phyloP scores from a whole-genome alignment of 2,888 invertebrate species.

The Drosophila infuscata region DNA sequence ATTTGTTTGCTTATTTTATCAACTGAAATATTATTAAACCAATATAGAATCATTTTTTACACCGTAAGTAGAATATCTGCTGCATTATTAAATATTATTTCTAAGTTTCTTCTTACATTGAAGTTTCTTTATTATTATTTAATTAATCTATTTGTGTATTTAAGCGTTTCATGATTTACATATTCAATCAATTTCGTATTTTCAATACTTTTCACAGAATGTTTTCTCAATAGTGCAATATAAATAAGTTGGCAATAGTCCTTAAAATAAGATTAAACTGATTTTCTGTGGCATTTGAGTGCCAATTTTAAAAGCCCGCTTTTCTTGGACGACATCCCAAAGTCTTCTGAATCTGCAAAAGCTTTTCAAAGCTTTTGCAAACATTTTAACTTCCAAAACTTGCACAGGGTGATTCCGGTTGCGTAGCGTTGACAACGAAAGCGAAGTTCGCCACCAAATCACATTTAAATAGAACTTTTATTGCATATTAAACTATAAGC shows the following conservation, averaged over 20 bases:
- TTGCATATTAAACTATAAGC: background rate
- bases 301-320: background rate
- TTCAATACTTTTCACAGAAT: background rate
- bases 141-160: no score
- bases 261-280: background rate
- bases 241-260: background rate
- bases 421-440: background rate
- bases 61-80: background rate
- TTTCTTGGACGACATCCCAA: background rate
- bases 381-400: background rate
- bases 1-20: background rate
- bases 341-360: conserved; percentile 2
- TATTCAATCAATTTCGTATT: background rate
- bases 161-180: background rate
- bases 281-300: background rate
- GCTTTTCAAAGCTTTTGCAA: conserved; percentile 23
- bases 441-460: conserved; percentile 22
- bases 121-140: no score
- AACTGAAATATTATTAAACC: background rate
- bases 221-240: background rate
- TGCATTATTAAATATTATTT: background rate
- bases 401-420: conserved; percentile 33
- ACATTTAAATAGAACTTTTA: background rate
- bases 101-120: background rate
- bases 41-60: background rate